These are phyloP conservation scores for Cantharis lateralis DNA, from an alignment of 2,888 invertebrate species.

Conservation along the genomic window DNA sequence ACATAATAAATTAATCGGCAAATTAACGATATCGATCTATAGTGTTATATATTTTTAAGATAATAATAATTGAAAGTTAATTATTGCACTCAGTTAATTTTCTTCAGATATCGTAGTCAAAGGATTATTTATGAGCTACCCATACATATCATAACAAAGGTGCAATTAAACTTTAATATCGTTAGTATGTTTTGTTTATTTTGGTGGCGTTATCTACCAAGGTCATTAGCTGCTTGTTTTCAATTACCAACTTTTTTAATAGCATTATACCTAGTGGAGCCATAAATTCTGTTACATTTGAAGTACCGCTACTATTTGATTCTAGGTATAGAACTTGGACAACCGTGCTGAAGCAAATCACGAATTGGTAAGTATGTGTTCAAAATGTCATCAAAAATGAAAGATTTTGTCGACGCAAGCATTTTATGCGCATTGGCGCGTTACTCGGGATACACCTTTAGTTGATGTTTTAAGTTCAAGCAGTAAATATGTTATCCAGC, in stretches of 20 bases:
- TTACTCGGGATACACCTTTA: no score
- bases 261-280: neutral
- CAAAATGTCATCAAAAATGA: no score
- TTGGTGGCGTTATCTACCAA: neutral
- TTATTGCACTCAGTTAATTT: neutral
- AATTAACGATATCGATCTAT: neutral
- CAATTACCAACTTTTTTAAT: neutral
- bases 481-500: no score
- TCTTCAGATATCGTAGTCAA: neutral
- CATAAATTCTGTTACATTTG: no score
- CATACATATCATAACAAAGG: neutral
- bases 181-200: neutral
- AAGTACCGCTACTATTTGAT: no score
- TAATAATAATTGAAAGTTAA: neutral
- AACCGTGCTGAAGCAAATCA: no score
- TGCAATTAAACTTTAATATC: neutral
- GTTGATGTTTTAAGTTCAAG: no score
- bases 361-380: no score
- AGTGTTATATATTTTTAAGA: neutral
- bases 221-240: neutral
- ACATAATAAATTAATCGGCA: neutral
- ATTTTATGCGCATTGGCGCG: no score
- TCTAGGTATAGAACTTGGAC: no score
- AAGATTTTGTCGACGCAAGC: no score
- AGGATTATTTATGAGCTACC: neutral